Evolutionary conservation across 2,113 vertebrate species (phyloP).

Genomic region (Lophura nycthemera): DNA sequence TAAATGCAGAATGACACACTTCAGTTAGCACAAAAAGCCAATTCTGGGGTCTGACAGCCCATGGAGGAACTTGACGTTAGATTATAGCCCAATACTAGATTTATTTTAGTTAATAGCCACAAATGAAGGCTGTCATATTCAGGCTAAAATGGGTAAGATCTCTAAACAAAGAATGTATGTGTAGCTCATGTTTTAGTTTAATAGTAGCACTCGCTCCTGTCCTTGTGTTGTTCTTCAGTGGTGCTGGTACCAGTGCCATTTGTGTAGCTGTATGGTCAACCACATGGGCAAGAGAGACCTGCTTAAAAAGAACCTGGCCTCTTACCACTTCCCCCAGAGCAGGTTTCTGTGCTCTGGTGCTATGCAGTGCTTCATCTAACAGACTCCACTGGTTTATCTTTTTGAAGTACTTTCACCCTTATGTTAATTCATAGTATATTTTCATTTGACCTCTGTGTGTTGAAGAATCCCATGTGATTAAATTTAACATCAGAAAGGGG

Average conservation of each 20-base stretch:
- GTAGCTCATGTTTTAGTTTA: background rate
- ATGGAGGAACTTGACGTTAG: background rate
- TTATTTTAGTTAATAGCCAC: background rate
- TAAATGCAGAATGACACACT: background rate
- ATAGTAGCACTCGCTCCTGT: background rate
- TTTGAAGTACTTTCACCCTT: background rate
- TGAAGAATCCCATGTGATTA: background rate
- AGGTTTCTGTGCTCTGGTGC: fast-evolving
- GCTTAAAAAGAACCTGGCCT: background rate
- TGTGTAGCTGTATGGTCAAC: background rate
- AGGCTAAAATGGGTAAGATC: background rate
- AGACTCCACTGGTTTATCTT: background rate
- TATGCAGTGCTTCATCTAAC: background rate
- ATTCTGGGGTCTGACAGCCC: background rate
- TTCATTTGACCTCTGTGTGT: background rate
- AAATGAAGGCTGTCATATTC: background rate
- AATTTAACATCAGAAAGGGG: background rate
- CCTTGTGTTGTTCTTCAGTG: background rate
- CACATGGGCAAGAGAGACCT: background rate
- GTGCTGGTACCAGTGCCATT: fast-evolving
- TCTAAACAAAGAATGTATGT: background rate
- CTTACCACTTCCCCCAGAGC: background rate
- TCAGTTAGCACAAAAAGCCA: background rate
- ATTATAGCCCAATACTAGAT: background rate
- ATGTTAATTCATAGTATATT: background rate